Percentiles rank a stretch among this genome's conserved stretches.
These are phyloP conservation scores for Tenebrosternarchus preto DNA, from an alignment of 2,113 vertebrate species.

Conservation along the genomic window DNA sequence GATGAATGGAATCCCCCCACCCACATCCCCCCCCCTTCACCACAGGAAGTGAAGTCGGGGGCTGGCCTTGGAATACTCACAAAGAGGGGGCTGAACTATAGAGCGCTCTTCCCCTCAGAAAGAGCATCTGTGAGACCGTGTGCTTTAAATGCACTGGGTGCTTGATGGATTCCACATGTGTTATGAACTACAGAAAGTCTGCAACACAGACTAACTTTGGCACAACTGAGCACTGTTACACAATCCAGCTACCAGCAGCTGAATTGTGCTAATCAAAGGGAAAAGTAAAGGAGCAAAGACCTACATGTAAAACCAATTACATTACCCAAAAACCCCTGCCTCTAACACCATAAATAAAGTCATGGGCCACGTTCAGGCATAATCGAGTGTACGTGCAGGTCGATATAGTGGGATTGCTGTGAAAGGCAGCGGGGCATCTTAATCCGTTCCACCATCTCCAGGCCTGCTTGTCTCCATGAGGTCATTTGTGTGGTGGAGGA, in stretches of 20 bases:
- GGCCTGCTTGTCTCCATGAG: slow-evolving; percentile 10
- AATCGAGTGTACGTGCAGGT: no score
- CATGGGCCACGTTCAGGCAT: no score
- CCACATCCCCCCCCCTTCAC: background rate
- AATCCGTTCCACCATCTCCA: slow-evolving; percentile 47
- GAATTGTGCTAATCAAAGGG: background rate
- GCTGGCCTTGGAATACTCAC: slow-evolving; percentile 7
- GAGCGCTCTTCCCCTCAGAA: background rate
- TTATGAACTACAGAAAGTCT: background rate
- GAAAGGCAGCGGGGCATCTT: slow-evolving; percentile 14
- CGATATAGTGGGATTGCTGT: background rate
- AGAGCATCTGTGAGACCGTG: background rate
- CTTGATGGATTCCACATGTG: background rate
- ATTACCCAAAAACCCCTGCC: no score
- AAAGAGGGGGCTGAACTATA: background rate
- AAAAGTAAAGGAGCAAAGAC: background rate
- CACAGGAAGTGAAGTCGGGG: background rate
- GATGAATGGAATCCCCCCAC: slow-evolving; percentile 12
- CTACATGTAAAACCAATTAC: no score
- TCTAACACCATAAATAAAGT: no score
- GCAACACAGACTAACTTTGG: background rate
- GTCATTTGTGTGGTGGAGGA: background rate
- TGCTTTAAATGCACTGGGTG: background rate
- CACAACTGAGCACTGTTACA: background rate
- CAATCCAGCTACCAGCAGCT: background rate